Evolutionary conservation across 1,140 invertebrate genomes (phyloP), one percentile per base, ranked within the genome.

Genomic region (Gonioctena quinquepunctata): DNA sequence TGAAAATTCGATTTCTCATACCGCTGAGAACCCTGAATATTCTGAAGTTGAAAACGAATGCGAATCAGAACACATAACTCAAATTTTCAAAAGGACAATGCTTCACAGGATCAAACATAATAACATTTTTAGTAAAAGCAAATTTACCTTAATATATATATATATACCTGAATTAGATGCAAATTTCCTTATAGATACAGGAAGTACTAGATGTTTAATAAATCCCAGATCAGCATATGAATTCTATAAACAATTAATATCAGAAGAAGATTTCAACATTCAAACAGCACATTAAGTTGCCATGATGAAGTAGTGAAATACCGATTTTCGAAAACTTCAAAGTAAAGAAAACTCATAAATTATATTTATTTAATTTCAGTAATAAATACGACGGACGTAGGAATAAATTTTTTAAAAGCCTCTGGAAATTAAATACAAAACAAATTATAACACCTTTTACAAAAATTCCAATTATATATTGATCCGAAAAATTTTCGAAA

Each of bases 111-210:
- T n/a, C n/a, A n/a, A n/a, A n/a, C n/a, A n/a, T n/a, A n/a, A n/a
- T n/a, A n/a, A n/a, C n/a, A n/a, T n/a, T n/a, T n/a, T n/a, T n/a
- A n/a, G n/a, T n/a, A n/a, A n/a, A n/a, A n/a, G n/a, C n/a, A n/a
- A n/a, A n/a, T n/a, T n/a, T n/a, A n/a, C n/a, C n/a, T 33, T 69
- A 66, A 33, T 52, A 54, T 67, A 67, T 28, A 67, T 67, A 42
- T 23, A 19, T 18, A 67, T 71, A 42, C 42, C 69, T 22, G 54
- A 60, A 61, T 48, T 73, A 19, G 64, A 71, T 21, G 48, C 69
- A 64, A 57, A 71, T 4, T 74, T 74, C 62, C 60, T 74, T 52
- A 66, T 74, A 21, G 65, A 71, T 48, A 74, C 69, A 21, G 69
- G 66, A n/a, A 71, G 66, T 50, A 49, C 48, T 48, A 59, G 23